These are phyloP conservation scores for Saguinus imperator DNA, from an alignment of 2,113 vertebrate genomes.

Conservation along the genomic window DNA sequence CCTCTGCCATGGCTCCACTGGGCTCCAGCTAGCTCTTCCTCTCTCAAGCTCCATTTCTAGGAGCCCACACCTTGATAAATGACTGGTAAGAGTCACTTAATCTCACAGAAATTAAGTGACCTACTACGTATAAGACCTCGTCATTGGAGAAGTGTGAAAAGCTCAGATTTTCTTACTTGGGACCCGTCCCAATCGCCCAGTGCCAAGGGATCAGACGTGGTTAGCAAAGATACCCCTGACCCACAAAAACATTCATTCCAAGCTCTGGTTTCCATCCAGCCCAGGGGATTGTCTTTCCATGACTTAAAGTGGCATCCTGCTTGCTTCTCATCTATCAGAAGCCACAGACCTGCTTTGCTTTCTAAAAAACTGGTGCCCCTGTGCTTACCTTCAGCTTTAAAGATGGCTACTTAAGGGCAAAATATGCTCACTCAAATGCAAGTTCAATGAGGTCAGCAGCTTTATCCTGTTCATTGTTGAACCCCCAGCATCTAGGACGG, in stretches of 20 bases:
- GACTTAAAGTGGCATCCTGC: constrained; percentile 46
- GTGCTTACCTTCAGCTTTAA: background rate
- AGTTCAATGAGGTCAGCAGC: accelerated
- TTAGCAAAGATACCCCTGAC: constrained; percentile 43
- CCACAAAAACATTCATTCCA: background rate
- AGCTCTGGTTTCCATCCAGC: constrained; percentile 29
- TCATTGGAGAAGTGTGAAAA: background rate
- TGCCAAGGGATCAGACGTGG: background rate
- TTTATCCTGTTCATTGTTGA: background rate
- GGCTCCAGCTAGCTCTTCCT: background rate
- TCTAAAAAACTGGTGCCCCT: background rate
- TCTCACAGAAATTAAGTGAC: background rate
- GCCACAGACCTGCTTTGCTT: background rate
- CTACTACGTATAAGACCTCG: background rate
- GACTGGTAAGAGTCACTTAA: background rate
- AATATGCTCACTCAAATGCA: background rate
- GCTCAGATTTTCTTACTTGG: background rate
- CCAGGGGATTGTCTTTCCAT: constrained; percentile 44
- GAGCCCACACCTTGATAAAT: background rate
- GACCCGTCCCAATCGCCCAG: background rate
- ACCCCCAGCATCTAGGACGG: background rate
- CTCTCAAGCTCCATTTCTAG: background rate
- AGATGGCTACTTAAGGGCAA: background rate
- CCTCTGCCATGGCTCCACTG: background rate
- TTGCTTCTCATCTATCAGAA: constrained; percentile 24